These are phyloP conservation scores for Paramacrobiotus metropolitanus DNA, from an alignment of 1,140 invertebrate genomes.

Conservation along the genomic window DNA sequence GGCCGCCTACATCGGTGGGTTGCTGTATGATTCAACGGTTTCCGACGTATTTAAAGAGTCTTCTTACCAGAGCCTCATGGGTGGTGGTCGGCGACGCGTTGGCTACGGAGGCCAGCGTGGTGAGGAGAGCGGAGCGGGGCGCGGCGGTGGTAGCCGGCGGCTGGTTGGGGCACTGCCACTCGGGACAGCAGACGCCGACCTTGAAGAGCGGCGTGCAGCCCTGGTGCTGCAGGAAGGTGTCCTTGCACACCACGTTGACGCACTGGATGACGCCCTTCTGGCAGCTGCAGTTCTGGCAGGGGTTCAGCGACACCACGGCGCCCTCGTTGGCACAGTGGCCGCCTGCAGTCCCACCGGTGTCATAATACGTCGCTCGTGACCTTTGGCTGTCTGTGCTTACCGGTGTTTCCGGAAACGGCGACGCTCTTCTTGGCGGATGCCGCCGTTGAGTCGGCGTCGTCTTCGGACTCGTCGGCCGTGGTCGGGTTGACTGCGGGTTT, in stretches of 20 bases:
- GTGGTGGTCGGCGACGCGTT: background rate
- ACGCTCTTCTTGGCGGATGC: no score
- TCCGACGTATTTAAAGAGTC: no score
- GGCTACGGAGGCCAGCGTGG: background rate
- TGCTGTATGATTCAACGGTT: no score
- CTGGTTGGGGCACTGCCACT: background rate
- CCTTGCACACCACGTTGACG: background rate
- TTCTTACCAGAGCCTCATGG: background rate
- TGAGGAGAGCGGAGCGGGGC: background rate
- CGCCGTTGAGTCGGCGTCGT: no score
- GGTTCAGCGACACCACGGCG: background rate
- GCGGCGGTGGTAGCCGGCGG: background rate
- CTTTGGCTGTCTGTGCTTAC: no score
- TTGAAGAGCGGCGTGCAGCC: background rate
- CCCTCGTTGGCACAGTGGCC: background rate
- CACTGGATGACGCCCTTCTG: background rate
- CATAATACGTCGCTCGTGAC: no score
- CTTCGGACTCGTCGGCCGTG: no score
- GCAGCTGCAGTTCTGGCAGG: constrained; percentile 2
- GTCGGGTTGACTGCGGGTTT: no score
- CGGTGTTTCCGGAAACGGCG: background rate
- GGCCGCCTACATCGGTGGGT: no score
- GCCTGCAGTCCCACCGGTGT: no score
- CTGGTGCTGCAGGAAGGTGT: background rate
- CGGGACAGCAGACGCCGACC: background rate